Evolutionary conservation across 2,888 invertebrate species (phyloP), one percentile per base, ranked within the genome.

Genomic region (Malacosoma neustria): DNA sequence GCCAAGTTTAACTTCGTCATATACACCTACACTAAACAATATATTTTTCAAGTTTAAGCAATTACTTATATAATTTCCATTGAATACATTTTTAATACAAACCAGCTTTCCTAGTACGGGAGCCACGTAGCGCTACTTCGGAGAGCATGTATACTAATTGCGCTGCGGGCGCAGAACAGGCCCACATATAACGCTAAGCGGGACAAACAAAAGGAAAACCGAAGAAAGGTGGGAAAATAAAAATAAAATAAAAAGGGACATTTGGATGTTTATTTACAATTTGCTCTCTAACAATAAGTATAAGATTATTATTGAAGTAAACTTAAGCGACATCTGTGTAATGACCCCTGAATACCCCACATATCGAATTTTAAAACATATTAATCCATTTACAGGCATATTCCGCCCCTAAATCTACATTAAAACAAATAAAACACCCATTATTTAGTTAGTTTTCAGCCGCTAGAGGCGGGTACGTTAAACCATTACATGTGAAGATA

Each of bases 241-340:
- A 82, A 58, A 68, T 74, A 82, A 82, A 80, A 73, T 74, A 84
- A 66, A 72, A 80, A 79, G 80, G 84, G 81, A 76, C 76, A 79
- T 72, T 72, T 72, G 79, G 80, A 81, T 82, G 81, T 85, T 85
- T 85, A 85, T 85, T 85, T 85, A 85, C 85, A 85, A 69, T 74
- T 76, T 61, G 70, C 69, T 74, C 69, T 72, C 68, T 73, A 81
- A 80, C 80, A 80, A 80, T 79, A 80, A 65, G 79, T 71, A 76
- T 66, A 57, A 55, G 75, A 80, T 79, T 80, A 84, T 79, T 72
- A 79, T 72, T 62, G 65, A 74, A 79, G 72, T 71, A 72, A 77
- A 75, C 66, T 70, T 62, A 71, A 70, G 73, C 76, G 70, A 76
- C 77, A 67, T 70, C 69, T 64, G 64, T 71, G 70, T 72, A 68